A percentile compares a stretch with the other conserved stretches of the same genome.
Conservation (phyloP, 2,113 vertebrate genomes). For the Prolemur simus region DNA sequence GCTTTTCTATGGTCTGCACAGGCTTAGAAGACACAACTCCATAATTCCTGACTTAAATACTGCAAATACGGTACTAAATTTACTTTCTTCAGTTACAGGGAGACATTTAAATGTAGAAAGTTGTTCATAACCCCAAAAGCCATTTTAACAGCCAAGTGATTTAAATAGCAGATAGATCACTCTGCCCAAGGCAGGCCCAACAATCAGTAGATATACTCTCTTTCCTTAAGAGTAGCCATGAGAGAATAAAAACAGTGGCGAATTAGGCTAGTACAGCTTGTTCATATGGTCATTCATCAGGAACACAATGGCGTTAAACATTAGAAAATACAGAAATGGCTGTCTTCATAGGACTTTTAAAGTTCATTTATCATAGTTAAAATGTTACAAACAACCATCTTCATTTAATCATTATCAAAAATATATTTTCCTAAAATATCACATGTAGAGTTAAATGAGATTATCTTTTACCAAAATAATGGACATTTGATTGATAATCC, state of each 20-base stretch:
- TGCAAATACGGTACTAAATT: background rate
- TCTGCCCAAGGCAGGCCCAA: background rate
- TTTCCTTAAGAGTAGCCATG: background rate
- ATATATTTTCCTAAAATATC: background rate
- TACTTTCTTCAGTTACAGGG: background rate
- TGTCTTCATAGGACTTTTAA: background rate
- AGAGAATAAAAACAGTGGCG: background rate
- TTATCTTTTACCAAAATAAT: background rate
- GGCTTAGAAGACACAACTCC: background rate
- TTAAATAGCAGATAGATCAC: background rate
- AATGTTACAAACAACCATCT: background rate
- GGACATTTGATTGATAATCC: background rate
- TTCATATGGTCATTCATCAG: background rate
- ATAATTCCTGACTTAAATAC: constrained; percentile 11
- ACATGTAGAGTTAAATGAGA: background rate
- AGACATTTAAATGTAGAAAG: constrained; percentile 24
- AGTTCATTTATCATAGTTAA: background rate
- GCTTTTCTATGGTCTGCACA: background rate
- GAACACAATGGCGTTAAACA: background rate
- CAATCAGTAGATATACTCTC: background rate
- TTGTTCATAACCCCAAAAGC: background rate
- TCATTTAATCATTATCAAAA: constrained; percentile 31
- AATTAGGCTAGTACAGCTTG: background rate
- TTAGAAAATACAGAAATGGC: background rate
- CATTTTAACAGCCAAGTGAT: constrained; percentile 8